These are phyloP conservation scores for Dryas iulia DNA, from an alignment of 1,140 invertebrate species.

Conservation along the genomic window DNA sequence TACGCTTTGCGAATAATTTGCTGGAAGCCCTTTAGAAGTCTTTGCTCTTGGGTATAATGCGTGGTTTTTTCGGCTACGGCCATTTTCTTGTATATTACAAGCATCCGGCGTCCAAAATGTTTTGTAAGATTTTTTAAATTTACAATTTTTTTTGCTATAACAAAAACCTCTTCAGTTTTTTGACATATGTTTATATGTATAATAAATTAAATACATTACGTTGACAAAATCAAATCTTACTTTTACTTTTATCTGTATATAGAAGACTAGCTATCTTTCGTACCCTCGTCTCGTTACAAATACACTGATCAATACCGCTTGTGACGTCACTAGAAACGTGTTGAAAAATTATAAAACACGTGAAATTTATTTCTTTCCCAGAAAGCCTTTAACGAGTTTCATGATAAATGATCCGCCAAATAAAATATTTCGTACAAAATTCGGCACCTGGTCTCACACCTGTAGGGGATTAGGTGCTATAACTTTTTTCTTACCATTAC, in stretches of 20 bases:
- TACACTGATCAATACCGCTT: neutral
- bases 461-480: neutral
- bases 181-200: too few species aligned
- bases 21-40: conserved; percentile 13
- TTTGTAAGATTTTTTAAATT: neutral
- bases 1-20: conserved; percentile 33
- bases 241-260: too few species aligned
- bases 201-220: too few species aligned
- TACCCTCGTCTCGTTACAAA: too few species aligned
- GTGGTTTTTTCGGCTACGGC: neutral
- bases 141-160: neutral
- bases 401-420: neutral
- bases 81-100: neutral
- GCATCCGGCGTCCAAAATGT: neutral
- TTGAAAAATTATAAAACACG: neutral
- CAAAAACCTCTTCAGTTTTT: too few species aligned
- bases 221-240: neutral
- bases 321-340: neutral
- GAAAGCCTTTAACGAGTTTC: neutral
- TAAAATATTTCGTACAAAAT: neutral
- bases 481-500: neutral
- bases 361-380: neutral
- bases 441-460: neutral
- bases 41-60: conserved; percentile 4
- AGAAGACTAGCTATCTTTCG: too few species aligned